A percentile compares a stretch with the other conserved stretches of the same genome.
phyloP scores from a whole-genome alignment of 2,113 vertebrate genomes.

The Thryonomys swinderianus region DNA sequence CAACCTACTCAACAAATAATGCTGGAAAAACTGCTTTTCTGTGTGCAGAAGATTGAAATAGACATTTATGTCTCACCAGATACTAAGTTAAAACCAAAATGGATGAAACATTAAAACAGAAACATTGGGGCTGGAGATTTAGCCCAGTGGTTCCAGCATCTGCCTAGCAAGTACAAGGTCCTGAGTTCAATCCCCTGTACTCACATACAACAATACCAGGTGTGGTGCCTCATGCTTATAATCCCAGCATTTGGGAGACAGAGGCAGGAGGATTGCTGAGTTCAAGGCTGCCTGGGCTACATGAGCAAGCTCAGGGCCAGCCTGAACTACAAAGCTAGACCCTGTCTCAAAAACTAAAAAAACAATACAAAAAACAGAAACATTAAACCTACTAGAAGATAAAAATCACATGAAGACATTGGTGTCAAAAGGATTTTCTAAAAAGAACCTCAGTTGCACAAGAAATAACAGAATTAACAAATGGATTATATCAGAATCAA shows the following conservation, averaged over 20 bases:
- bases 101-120: background rate
- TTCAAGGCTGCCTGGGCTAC: too few relatives aligned
- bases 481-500: background rate
- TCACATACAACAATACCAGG: too few relatives aligned
- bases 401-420: background rate
- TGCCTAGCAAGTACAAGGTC: too few relatives aligned
- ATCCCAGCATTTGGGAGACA: too few relatives aligned
- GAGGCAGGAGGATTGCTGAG: too few relatives aligned
- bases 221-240: too few relatives aligned
- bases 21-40: background rate
- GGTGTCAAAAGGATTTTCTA: background rate
- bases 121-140: too few relatives aligned
- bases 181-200: too few relatives aligned
- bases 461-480: background rate
- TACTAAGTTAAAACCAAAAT: background rate
- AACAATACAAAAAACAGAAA: background rate
- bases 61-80: background rate
- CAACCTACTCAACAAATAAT: background rate
- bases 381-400: background rate
- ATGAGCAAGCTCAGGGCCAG: too few relatives aligned
- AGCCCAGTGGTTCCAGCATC: too few relatives aligned
- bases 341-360: too few relatives aligned
- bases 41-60: background rate
- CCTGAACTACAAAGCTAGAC: too few relatives aligned
- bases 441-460: background rate